Evolutionary conservation across 1,140 invertebrate genomes (phyloP).

Genomic region (Drosophila varians): DNA sequence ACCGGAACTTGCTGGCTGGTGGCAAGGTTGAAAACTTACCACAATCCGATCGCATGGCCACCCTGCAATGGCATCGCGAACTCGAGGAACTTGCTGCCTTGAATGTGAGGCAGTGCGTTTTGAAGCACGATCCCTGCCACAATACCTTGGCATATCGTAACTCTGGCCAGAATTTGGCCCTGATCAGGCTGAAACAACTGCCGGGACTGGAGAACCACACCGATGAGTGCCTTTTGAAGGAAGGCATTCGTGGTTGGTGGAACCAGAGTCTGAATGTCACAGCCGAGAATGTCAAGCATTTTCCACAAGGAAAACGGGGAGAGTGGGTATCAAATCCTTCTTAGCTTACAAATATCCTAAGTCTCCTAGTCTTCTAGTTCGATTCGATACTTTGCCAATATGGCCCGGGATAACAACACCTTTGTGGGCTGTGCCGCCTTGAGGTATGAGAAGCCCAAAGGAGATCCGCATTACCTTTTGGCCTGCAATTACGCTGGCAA

Average conservation of each 20-base stretch:
- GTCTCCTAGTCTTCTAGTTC: slow-evolving; percentile 12
- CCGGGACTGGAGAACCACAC: neutral
- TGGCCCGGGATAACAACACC: slow-evolving; percentile 65
- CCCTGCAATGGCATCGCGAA: slow-evolving; percentile 51
- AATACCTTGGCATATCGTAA: slow-evolving; percentile 47
- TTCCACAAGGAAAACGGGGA: slow-evolving; percentile 49
- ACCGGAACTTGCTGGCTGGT: slow-evolving; percentile 47
- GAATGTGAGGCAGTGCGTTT: slow-evolving; percentile 53
- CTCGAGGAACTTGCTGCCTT: slow-evolving; percentile 45
- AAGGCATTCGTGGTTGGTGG: slow-evolving; percentile 54
- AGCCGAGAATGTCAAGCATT: slow-evolving; percentile 11
- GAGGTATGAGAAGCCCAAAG: slow-evolving; percentile 9
- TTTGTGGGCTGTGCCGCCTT: slow-evolving; percentile 58
- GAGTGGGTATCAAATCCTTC: slow-evolving; percentile 35
- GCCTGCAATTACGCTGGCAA: slow-evolving; percentile 67
- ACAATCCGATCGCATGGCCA: slow-evolving; percentile 58
- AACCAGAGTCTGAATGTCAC: slow-evolving; percentile 42
- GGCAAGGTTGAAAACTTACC: slow-evolving; percentile 36
- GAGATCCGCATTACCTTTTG: slow-evolving; percentile 40
- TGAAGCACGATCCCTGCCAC: slow-evolving; percentile 51
- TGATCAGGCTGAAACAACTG: slow-evolving; percentile 16
- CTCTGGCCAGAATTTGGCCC: slow-evolving; percentile 56
- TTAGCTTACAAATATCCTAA: neutral
- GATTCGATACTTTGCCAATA: slow-evolving; percentile 56
- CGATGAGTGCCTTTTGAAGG: slow-evolving; percentile 33